Evolutionary conservation across 2,113 vertebrate genomes (phyloP).

Genomic region (Ivindomyrus marchei): DNA sequence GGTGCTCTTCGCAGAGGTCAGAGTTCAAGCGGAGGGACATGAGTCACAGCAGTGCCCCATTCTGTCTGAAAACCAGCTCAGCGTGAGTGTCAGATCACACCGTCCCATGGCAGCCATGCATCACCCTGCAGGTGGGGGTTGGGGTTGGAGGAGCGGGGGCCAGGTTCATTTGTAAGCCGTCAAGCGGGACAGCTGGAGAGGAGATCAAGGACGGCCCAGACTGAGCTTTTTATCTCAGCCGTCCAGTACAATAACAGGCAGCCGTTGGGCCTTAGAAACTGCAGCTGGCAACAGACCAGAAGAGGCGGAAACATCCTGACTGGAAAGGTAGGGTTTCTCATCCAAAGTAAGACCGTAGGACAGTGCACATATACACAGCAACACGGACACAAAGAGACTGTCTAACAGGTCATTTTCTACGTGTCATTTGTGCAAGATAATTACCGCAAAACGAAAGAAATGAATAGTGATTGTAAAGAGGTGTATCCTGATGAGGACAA

Average conservation of each 20-base stretch:
- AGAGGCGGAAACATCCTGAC: background rate
- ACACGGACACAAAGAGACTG: background rate
- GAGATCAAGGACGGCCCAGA: slow-evolving; percentile 35
- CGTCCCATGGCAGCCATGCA: background rate
- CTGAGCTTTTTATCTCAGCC: background rate
- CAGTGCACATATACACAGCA: background rate
- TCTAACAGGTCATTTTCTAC: background rate
- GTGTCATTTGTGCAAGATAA: background rate
- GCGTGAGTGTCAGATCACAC: background rate
- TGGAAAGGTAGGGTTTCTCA: background rate
- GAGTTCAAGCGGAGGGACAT: slow-evolving; percentile 19
- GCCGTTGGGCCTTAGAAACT: background rate
- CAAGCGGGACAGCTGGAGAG: slow-evolving; percentile 14
- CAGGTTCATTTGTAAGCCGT: background rate
- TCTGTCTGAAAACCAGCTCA: background rate
- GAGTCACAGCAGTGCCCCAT: background rate
- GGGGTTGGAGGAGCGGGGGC: background rate
- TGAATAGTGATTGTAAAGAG: background rate
- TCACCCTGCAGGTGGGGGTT: background rate
- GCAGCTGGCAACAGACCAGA: background rate
- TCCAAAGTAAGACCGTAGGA: background rate
- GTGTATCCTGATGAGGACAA: background rate
- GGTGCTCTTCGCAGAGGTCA: slow-evolving; percentile 12
- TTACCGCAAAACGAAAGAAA: background rate
- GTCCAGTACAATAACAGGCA: background rate